Conservation (phyloP, 1,140 invertebrate species). For the Tribolium castaneum region DNA sequence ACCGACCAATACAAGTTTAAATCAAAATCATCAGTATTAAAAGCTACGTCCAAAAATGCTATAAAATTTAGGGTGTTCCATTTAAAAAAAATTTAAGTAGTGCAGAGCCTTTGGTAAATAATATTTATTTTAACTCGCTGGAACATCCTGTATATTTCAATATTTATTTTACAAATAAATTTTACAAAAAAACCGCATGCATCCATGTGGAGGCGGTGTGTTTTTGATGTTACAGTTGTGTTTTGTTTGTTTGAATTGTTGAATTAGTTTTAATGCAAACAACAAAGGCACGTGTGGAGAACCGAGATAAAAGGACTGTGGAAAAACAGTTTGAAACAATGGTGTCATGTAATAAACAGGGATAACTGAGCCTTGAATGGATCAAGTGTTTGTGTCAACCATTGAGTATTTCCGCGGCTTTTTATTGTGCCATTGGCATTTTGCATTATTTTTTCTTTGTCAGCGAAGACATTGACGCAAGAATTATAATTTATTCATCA, state of each 20-base stretch:
- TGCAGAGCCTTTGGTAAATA: no score
- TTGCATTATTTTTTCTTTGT: neutral
- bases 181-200: neutral
- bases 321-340: neutral
- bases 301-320: neutral
- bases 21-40: no score
- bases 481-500: neutral
- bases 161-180: no score
- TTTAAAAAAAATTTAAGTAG: no score
- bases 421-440: neutral
- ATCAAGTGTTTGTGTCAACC: neutral
- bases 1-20: no score
- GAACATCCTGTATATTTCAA: no score
- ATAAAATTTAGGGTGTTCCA: no score
- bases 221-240: neutral
- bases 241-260: neutral
- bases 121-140: no score
- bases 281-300: neutral
- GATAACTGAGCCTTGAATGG: neutral
- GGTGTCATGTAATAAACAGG: neutral
- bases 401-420: neutral
- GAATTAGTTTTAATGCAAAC: neutral
- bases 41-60: no score
- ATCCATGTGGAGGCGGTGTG: neutral
- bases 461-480: neutral